Base-by-base conservation (phyloP, 2,888 invertebrate species). In the Agrochola lychnidis region DNA sequence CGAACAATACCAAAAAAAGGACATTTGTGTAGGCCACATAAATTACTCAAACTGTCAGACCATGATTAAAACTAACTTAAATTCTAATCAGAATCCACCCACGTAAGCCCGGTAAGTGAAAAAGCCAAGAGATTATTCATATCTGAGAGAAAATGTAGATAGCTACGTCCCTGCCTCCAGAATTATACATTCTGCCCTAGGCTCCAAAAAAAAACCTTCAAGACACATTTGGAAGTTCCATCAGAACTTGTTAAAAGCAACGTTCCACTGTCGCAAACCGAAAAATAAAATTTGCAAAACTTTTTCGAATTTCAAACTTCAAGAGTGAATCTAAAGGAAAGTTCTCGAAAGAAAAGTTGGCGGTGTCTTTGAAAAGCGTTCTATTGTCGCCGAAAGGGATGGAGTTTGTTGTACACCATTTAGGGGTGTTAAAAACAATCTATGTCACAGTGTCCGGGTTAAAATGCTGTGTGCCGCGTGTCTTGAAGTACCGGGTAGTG, bases 371-470 rank as follows among this genome's bases (percentile, higher is more conserved):
- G 84, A 42, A 82, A 80, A 84, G 81, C 85, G 79, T 87, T 84
- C 78, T 82, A 84, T 88, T 89, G 86, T 89, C 79, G 83, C 62
- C 70, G 67, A 85, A 51, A 81, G 84, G 84, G 83, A 86, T 85
- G 84, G 86, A 93, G 92, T 90, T 91, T 92, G 87, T 88, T 88
- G 91, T 93, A 92, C 91, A 93, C 92, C 93, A 94, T 95, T 94
- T 94, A 92, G 90, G 91, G 77, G 90, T 87, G 91, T 92, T 93
- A 91, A 92, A 92, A 94, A 95, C 94, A 94, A 94, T 94, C 90
- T 91, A 91, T 90, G 89, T 89, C 89, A 88, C 88, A 87, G 88
- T 91, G 92, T 90, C 91, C 89, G 89, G 91, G 92, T 93, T 93
- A 90, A 36, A 36, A 91, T 90, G 90, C 79, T 76, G 73, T 85